Base-by-base conservation (phyloP, 2,113 vertebrate species). In the Ciconia boyciana region DNA sequence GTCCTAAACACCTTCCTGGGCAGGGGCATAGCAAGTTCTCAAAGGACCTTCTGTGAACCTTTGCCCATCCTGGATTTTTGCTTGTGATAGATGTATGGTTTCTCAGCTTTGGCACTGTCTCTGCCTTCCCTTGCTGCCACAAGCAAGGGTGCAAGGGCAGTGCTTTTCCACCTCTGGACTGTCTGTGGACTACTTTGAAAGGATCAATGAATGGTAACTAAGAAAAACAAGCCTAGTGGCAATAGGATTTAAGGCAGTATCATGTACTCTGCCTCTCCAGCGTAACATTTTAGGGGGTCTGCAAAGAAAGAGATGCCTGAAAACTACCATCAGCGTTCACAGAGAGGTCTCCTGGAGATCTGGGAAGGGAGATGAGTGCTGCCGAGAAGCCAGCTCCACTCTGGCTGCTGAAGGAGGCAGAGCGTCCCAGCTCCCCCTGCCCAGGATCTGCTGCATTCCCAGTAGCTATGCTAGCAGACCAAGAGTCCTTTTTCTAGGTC, bases 361-460 rank as follows among this genome's bases (percentile, higher is more conserved):
- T 80, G 55, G 11, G 34, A 86, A 92, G 41, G 22, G 49, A 74
- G 39, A 43, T 10, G 28, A 20, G 3, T 46, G 25, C 68, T 89
- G 22, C 58, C 1, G 9, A 83, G 64, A 78, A 79, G 32, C 12
- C 65, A 69, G 21, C 36, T 80, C 43, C 34, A 54, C 54, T 21
- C 44, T 49, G 26, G 28, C 29, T 93, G 39, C 29, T 0, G 1
- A 57, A 77, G 34, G 70, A 92, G 58, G 17, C 60, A 84, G 46
- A n/a, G 10, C 6, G 3, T 39, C 70, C 66, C 64, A 75, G 39
- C 8, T 93, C 3, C 39, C 16, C 19, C 20, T 0, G 0, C 21
- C 22, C 49, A 84, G 32, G 41, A 85, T 26, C 36, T 32, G 7
- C 36, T n/a, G 24, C 39, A 83, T 87, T 89, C 77, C 41, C 36